phyloP scores from a whole-genome alignment of 2,888 invertebrate genomes.

The Tenthredo notha region DNA sequence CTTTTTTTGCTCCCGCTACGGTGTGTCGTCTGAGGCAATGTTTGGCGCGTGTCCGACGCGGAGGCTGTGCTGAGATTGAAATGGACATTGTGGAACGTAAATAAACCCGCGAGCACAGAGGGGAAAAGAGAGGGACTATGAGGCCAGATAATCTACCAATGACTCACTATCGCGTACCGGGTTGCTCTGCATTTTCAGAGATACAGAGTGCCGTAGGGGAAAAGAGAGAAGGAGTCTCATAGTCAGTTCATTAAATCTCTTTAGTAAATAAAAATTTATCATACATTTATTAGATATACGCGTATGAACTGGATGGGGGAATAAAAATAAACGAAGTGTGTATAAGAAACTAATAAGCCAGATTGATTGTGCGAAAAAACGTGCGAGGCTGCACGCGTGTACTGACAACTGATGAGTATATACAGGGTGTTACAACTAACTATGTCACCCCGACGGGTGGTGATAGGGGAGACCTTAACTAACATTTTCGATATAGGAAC shows the following conservation, averaged over 20 bases:
- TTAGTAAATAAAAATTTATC: neutral
- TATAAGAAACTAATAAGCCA: constrained; percentile 20
- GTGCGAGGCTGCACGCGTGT: neutral
- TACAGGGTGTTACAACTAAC: too few species aligned
- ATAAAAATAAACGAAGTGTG: neutral
- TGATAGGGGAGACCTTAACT: too few species aligned
- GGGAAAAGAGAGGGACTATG: neutral
- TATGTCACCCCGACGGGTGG: too few species aligned
- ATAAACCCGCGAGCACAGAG: constrained; percentile 27
- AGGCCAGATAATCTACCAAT: constrained; percentile 39
- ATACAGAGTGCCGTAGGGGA: neutral
- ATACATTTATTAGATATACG: neutral
- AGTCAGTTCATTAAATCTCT: neutral
- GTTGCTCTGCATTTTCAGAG: constrained; percentile 37
- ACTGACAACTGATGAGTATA: constrained; percentile 2
- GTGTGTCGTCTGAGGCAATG: constrained; percentile 2
- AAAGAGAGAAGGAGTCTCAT: neutral
- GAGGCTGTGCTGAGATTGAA: constrained; percentile 37
- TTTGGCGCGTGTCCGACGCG: constrained; percentile 42
- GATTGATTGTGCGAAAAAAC: constrained; percentile 14
- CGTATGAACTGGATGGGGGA: neutral
- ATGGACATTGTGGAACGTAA: constrained; percentile 46
- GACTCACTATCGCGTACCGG: constrained; percentile 44
- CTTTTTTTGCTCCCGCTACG: neutral
- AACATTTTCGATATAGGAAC: too few species aligned